Base-by-base conservation (phyloP, 1,140 invertebrate species). In the Chionoecetes opilio region DNA sequence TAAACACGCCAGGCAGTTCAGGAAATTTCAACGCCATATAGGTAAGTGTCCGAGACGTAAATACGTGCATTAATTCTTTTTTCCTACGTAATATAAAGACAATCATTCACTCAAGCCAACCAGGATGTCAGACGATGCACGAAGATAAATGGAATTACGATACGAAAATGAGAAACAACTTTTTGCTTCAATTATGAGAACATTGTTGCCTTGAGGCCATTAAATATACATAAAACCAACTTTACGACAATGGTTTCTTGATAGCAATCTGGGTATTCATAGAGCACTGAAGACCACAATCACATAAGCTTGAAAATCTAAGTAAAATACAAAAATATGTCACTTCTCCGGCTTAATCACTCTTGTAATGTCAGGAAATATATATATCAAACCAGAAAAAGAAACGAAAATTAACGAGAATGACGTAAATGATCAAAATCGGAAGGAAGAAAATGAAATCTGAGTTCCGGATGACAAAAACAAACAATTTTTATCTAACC, bases 21-120 rank as follows among this genome's bases (percentile, higher is more conserved):
- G 89, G 46, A 91, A 53, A 91, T 91, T 91, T 91, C 89, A 91
- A 91, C 89, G 46, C 31, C 21, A 2, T 34, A 91, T 91, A 75
- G 75, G 31, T 91, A 91, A 31, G 37, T 26, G 75, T 91, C 84
- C 84, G n/a, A 86, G 32, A 86, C 8, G 5, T 86, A n/a, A n/a
- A n/a, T 75, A 75, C 6, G 63, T n/a, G 63, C 6, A 6, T 75
- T 6, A 6, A n/a, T 75, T n/a, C 26, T 75, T 26, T n/a, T 75
- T 26, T 75, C n/a, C n/a, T 26, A n/a, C n/a, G 5, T 21, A 75
- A 75, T 75, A 75, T n/a, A 75, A 75, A 26, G n/a, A 21, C 63
- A 26, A 75, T 75, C 21, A 2, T 14, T 46, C 41, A 46, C 14
- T 14, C 14, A 5, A 46, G 41, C 41, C 5, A 46, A 46, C 41